A percentile compares a stretch with the other conserved stretches of the same genome.
These are phyloP conservation scores for Petrolisthes manimaculis DNA, from an alignment of 2,888 invertebrate genomes.

Conservation along the genomic window DNA sequence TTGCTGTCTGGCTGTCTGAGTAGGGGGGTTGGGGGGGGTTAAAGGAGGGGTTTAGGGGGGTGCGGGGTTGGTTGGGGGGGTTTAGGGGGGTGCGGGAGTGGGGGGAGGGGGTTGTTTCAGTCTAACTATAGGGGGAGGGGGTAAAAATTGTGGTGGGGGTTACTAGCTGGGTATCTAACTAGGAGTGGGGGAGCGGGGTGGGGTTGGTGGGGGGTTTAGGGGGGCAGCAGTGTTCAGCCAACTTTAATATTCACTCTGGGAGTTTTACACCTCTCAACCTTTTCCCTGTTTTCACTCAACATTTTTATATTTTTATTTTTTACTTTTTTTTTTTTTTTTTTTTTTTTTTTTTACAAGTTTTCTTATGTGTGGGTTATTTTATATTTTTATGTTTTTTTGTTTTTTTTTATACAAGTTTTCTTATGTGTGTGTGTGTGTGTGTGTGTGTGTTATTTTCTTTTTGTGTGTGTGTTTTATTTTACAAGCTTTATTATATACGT, in stretches of 20 bases:
- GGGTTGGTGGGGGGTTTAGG: too few species aligned
- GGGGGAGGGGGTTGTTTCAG: background rate
- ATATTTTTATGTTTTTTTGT: too few species aligned
- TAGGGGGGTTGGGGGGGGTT: too few species aligned
- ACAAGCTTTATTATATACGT: background rate
- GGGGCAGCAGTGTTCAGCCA: background rate
- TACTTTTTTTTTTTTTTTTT: background rate
- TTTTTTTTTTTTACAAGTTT: background rate
- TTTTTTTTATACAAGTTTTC: background rate
- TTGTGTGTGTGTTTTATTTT: background rate
- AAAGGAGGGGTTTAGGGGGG: too few species aligned
- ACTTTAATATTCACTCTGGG: constrained; percentile 15
- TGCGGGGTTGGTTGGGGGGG: too few species aligned
- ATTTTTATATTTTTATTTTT: background rate
- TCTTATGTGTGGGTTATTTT: background rate
- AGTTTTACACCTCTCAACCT: constrained; percentile 18
- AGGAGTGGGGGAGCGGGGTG: too few species aligned
- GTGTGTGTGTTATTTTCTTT: background rate
- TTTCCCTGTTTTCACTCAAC: background rate
- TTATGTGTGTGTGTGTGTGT: background rate
- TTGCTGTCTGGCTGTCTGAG: too few species aligned
- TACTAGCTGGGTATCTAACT: too few species aligned
- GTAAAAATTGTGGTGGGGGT: too few species aligned
- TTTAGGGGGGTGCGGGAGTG: background rate
- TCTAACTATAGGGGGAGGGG: too few species aligned